A percentile compares a stretch with the other conserved stretches of the same genome.
Conservation (phyloP, 2,113 vertebrate species). For the Anarhynchus alexandrinus region DNA sequence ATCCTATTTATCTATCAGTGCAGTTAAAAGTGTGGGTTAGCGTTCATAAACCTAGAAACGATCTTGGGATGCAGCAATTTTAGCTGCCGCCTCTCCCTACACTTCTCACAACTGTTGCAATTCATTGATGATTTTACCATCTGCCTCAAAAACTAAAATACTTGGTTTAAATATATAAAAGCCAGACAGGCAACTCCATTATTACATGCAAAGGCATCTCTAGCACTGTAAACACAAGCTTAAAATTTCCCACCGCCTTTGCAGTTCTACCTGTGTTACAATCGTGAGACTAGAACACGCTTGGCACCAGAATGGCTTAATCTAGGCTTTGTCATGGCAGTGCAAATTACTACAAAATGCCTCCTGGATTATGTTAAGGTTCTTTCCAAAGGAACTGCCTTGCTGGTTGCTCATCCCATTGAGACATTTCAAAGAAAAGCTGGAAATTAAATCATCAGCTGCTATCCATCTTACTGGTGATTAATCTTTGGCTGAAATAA, state of each 20-base stretch:
- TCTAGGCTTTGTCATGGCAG: background rate
- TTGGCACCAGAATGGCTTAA: background rate
- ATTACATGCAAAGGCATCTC: background rate
- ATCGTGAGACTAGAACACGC: accelerated
- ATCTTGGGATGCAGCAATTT: background rate
- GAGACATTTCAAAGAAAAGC: background rate
- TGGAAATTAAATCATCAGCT: background rate
- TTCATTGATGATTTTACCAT: constrained; percentile 39
- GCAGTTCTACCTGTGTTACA: background rate
- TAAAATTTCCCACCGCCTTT: background rate
- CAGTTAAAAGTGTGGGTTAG: background rate
- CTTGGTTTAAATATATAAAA: background rate
- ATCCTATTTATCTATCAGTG: background rate
- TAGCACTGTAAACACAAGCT: background rate
- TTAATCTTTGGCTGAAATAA: background rate
- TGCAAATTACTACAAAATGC: background rate
- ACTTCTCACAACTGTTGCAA: background rate
- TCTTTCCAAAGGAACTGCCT: background rate
- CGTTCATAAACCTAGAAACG: background rate
- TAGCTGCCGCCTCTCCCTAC: background rate
- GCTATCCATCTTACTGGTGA: background rate
- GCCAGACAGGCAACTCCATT: background rate
- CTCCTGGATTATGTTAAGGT: background rate
- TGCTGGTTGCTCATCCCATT: background rate
- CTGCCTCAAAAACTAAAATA: background rate